Evolutionary conservation across 2,888 invertebrate genomes (phyloP), one percentile per base, ranked within the genome.

Genomic region (Lepidocyrtoides sp.): DNA sequence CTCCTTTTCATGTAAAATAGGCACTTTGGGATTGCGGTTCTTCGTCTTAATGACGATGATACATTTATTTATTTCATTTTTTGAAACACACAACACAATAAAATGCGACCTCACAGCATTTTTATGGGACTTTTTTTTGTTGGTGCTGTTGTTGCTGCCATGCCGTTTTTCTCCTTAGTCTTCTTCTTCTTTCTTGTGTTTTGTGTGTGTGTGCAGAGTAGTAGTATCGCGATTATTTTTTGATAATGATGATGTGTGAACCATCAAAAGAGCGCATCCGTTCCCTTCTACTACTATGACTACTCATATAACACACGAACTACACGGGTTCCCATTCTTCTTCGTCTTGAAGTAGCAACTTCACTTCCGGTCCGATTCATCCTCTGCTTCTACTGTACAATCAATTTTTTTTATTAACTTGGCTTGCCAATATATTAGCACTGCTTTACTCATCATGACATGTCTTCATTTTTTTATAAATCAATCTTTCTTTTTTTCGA

Each of bases 221-320:
- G 14, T 36, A 20, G 32, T 54, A 77, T 81, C 69, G 86, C 77
- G 79, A 79, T 87, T 79, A 77, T 87, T 87, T 87, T 87, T 87
- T 87, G 87, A 87, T 87, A 87, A 87, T 79, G 79, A 87, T 87
- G 87, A 87, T 87, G 87, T 87, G 87, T 79, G 87, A 87, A 87
- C 87, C 87, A 87, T 87, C 87, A 57, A 79, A 87, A 87, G 77
- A 51, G 79, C 41, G 66, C 66, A 79, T 87, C 87, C 87, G 79
- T 51, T 60, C 66, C 32, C 32, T 32, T 23, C 66, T 36, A 54
- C 23, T 29, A 66, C 60, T 17, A 29, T 0, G 4, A 17, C 81
- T 83, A 77, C 26, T 77, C 77, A 77, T 77, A 77, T 77, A 77
- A 77, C 77, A 77, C 77, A 77, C 77, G 29, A 51, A 54, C 51